A percentile compares a stretch with the other conserved stretches of the same genome.
These are phyloP conservation scores for Anoplophora glabripennis DNA, from an alignment of 1,140 invertebrate genomes.

Conservation along the genomic window DNA sequence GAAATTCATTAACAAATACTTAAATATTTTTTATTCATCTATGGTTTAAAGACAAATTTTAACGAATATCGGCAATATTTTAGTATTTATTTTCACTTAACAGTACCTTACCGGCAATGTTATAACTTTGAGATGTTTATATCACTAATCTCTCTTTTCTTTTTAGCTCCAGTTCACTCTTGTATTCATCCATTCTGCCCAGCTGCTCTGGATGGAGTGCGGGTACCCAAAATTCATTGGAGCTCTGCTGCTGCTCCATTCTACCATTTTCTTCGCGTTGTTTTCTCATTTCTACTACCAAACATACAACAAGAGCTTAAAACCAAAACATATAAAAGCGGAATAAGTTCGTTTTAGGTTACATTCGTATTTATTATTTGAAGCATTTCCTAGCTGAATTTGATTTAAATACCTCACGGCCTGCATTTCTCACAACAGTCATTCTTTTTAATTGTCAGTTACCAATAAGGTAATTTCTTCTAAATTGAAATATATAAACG, in stretches of 20 bases:
- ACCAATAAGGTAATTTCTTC: background rate
- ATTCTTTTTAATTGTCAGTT: background rate
- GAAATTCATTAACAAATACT: no score
- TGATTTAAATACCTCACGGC: background rate
- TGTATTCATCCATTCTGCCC: slow-evolving; percentile 73
- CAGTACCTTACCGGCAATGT: no score
- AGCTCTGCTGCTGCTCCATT: slow-evolving; percentile 76
- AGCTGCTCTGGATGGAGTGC: slow-evolving; percentile 71
- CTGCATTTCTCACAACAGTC: background rate
- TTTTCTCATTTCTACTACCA: slow-evolving; percentile 90
- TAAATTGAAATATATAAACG: background rate
- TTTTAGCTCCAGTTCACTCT: slow-evolving; percentile 71
- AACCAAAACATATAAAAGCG: background rate
- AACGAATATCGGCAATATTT: no score
- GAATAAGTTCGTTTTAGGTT: background rate
- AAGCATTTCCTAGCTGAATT: background rate
- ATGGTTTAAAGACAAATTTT: no score
- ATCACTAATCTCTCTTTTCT: slow-evolving; percentile 15
- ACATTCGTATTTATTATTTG: background rate
- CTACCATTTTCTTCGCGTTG: slow-evolving; percentile 85
- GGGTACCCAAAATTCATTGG: slow-evolving; percentile 75
- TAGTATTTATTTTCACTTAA: no score
- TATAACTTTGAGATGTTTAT: no score
- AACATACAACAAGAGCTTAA: slow-evolving; percentile 59
- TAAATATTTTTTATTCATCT: no score